Percentiles rank a stretch among this genome's conserved stretches.
phyloP scores from a whole-genome alignment of 2,113 vertebrate species.

The Myotis yumanensis region DNA sequence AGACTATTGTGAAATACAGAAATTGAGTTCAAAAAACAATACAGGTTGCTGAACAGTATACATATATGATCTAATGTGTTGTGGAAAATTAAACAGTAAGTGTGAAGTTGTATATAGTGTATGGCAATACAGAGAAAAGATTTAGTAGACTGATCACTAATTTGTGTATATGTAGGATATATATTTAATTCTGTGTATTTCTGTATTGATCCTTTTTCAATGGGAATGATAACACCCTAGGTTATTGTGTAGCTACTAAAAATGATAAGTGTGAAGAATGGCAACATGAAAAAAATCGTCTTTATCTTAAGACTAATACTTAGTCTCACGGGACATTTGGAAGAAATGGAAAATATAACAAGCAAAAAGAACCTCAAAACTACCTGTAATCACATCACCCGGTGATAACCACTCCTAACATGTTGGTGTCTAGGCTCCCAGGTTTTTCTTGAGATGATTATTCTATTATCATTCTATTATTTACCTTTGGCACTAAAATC shows the following conservation, averaged over 20 bases:
- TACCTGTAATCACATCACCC: neutral
- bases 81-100: neutral
- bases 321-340: slow-evolving; percentile 3
- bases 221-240: neutral
- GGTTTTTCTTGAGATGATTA: slow-evolving; percentile 1
- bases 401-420: neutral
- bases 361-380: neutral
- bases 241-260: neutral
- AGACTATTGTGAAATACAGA: neutral
- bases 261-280: neutral
- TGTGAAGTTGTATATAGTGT: neutral
- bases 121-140: neutral
- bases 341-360: slow-evolving; percentile 14
- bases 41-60: neutral
- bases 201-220: neutral
- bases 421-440: neutral
- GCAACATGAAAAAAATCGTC: neutral
- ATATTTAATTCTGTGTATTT: neutral
- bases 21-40: neutral
- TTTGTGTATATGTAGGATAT: neutral
- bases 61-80: neutral
- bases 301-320: slow-evolving; percentile 10
- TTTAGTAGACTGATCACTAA: neutral
- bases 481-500: neutral
- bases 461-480: neutral